These are phyloP conservation scores for Megathymus violae DNA, from an alignment of 1,140 invertebrate species.

Conservation along the genomic window DNA sequence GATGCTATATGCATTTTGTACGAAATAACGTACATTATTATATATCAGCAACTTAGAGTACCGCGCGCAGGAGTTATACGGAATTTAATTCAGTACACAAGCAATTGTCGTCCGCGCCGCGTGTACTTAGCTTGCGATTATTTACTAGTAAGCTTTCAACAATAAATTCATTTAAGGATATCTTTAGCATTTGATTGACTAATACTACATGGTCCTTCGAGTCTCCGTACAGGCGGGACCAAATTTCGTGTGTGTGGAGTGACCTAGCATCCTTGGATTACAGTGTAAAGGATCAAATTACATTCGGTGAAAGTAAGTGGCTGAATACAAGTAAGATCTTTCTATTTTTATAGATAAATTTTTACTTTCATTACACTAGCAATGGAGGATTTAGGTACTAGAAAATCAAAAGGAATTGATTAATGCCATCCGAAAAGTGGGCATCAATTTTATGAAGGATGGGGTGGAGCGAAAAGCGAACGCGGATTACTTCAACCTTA, in stretches of 20 bases:
- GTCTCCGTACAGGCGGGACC: too few relatives aligned
- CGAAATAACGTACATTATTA: too few relatives aligned
- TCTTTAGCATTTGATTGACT: too few relatives aligned
- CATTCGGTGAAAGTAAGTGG: not conserved
- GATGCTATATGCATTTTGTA: too few relatives aligned
- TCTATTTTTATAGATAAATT: constrained; percentile 1
- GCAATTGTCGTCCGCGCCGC: too few relatives aligned
- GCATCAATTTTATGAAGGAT: constrained; percentile 3
- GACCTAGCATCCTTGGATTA: not conserved
- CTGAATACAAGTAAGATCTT: constrained; percentile 4
- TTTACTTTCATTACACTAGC: not conserved
- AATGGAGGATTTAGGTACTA: constrained; percentile 4
- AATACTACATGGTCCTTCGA: too few relatives aligned
- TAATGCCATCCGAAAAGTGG: not conserved
- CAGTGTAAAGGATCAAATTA: not conserved
- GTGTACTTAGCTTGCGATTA: too few relatives aligned
- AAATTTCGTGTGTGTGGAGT: constrained; percentile 5
- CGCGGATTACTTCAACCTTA: not conserved
- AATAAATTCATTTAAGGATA: too few relatives aligned
- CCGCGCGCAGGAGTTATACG: too few relatives aligned
- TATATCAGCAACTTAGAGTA: too few relatives aligned
- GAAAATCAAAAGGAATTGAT: not conserved
- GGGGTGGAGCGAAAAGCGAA: not conserved
- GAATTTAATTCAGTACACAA: too few relatives aligned
- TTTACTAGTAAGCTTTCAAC: too few relatives aligned